Percentiles rank a stretch among this genome's conserved stretches.
These are phyloP conservation scores for Pseudopipra pipra DNA, from an alignment of 2,113 vertebrate species.

Conservation along the genomic window DNA sequence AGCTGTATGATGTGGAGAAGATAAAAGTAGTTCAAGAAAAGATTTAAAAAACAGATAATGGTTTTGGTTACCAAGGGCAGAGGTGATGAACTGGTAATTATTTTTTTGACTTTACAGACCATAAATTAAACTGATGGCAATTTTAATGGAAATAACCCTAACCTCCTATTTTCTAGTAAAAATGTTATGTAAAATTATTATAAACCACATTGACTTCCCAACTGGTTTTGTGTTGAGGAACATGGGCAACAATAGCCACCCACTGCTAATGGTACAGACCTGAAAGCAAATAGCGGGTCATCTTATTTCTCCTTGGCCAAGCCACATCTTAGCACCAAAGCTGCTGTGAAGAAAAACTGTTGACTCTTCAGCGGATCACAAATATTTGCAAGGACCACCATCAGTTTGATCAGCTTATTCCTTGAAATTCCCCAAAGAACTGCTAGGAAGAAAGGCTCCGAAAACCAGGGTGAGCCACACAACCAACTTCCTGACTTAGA, in stretches of 20 bases:
- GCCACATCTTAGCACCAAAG: not conserved
- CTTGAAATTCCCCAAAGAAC: not conserved
- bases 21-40: not conserved
- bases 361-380: rapidly evolving
- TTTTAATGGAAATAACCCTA: not conserved
- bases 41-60: not conserved
- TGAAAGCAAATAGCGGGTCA: not conserved
- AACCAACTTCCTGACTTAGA: not conserved
- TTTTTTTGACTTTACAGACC: not conserved
- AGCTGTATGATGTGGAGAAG: not conserved
- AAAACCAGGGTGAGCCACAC: rapidly evolving
- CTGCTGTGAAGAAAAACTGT: no score
- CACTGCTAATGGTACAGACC: not conserved
- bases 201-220: not conserved
- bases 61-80: not conserved
- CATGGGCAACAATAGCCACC: rapidly evolving
- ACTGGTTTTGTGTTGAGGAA: not conserved
- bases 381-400: not conserved
- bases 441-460: not conserved
- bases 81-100: not conserved
- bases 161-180: not conserved
- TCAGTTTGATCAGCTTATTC: not conserved
- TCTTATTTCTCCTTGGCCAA: not conserved
- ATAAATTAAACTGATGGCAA: not conserved
- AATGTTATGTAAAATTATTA: not conserved